Percentiles rank a stretch among this genome's conserved stretches.
phyloP scores from a whole-genome alignment of 2,113 vertebrate genomes.

The Paradoxurus hermaphroditus region DNA sequence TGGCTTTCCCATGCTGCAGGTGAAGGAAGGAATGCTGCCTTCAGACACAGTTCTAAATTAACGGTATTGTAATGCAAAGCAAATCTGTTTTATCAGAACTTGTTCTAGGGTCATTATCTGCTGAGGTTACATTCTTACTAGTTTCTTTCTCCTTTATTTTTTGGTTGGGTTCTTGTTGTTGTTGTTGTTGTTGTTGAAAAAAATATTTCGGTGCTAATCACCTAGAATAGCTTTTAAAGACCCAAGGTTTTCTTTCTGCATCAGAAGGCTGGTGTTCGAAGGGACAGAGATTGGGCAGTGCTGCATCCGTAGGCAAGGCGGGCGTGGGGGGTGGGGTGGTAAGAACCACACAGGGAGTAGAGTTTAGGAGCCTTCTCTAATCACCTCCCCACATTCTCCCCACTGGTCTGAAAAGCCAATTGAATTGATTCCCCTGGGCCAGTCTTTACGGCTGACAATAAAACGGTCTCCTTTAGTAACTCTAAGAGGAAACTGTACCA shows the following conservation, averaged over 20 bases:
- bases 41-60: not conserved
- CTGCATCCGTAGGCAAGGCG: accelerated
- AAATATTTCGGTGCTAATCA: not conserved
- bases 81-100: not conserved
- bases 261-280: not conserved
- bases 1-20: not conserved
- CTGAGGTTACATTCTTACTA: not conserved
- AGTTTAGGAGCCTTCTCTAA: not conserved
- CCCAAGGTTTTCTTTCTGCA: not conserved
- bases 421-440: accelerated
- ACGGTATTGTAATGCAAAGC: not conserved
- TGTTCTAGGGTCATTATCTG: not conserved
- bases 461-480: not conserved
- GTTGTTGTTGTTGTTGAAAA: not conserved
- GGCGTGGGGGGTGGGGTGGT: accelerated
- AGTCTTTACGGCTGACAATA: not conserved
- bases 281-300: not conserved
- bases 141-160: not conserved
- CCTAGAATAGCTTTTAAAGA: not conserved
- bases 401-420: not conserved
- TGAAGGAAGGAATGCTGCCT: not conserved
- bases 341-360: not conserved
- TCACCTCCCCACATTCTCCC: not conserved
- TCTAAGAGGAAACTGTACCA: not conserved
- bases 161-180: too few species aligned